Percentiles rank a stretch among this genome's conserved stretches.
These are phyloP conservation scores for Salvelinus sp. DNA, from an alignment of 2,113 vertebrate species.

Conservation along the genomic window DNA sequence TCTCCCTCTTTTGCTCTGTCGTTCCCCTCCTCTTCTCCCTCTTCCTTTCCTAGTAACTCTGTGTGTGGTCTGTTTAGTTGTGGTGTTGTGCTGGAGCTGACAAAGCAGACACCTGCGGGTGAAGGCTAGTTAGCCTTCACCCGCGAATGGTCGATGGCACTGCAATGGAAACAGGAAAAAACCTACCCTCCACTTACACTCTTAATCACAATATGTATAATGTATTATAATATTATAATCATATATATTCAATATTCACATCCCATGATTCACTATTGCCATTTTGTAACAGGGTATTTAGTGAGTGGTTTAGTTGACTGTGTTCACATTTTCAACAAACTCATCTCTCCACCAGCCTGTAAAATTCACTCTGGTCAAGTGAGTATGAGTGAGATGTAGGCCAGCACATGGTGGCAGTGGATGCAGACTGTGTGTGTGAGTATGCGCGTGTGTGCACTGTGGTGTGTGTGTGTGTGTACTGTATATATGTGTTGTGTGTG, in stretches of 20 bases:
- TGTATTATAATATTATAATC: neutral
- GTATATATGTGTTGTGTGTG: too few relatives aligned
- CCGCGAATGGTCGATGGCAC: neutral
- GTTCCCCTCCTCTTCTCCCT: conserved; percentile 26
- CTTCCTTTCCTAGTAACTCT: conserved; percentile 2
- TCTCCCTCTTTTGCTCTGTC: conserved; percentile 25
- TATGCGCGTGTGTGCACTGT: conserved; percentile 38
- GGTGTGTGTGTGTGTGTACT: conserved; percentile 23
- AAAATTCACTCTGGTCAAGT: conserved; percentile 33
- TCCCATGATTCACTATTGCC: conserved; percentile 13
- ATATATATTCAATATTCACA: too few relatives aligned
- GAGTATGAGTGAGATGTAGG: conserved; percentile 34
- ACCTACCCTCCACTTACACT: neutral
- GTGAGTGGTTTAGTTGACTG: conserved; percentile 23
- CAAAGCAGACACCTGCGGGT: conserved; percentile 19
- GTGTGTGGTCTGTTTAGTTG: conserved; percentile 56
- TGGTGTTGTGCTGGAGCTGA: conserved; percentile 28
- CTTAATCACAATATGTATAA: neutral
- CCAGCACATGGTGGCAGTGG: conserved; percentile 42
- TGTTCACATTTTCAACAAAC: conserved; percentile 30
- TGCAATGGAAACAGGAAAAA: neutral
- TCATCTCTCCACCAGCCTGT: conserved; percentile 26
- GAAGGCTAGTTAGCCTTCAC: neutral
- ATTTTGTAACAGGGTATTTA: conserved; percentile 32
- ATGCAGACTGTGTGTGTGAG: conserved; percentile 57